Conservation (phyloP, 1,140 invertebrate species). For the Drosophila sp. region DNA sequence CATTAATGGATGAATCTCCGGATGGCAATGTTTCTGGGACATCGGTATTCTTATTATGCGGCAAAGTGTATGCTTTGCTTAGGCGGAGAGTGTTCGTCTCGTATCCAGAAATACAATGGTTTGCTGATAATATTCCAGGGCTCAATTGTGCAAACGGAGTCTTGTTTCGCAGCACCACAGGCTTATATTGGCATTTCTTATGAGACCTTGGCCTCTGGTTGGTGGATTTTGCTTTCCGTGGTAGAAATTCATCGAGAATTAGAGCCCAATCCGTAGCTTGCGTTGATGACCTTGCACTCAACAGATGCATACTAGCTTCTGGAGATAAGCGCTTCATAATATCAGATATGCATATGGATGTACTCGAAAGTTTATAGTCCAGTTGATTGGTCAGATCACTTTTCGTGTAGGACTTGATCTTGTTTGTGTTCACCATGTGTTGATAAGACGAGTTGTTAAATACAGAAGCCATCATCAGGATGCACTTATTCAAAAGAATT, state of each 20-base stretch:
- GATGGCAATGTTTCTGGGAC: not conserved
- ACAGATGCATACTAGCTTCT: not conserved
- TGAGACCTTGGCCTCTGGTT: too few species aligned
- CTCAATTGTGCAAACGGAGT: not conserved
- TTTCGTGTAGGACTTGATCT: not conserved
- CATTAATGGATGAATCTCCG: slow-evolving; percentile 2
- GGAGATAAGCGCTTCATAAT: slow-evolving; percentile 2
- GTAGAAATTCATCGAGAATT: not conserved
- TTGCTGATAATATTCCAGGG: not conserved
- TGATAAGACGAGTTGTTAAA: not conserved
- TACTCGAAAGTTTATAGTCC: not conserved
- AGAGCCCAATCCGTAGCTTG: not conserved
- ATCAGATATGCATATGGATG: not conserved
- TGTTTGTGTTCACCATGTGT: not conserved
- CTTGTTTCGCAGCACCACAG: not conserved
- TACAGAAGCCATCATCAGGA: not conserved
- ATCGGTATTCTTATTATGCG: not conserved
- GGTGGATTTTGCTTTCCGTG: not conserved
- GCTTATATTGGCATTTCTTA: not conserved
- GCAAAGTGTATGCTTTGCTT: not conserved
- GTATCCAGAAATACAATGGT: not conserved
- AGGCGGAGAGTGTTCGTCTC: not conserved
- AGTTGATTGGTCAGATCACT: not conserved
- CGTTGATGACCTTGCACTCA: not conserved
- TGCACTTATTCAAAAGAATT: not conserved